These are phyloP conservation scores for Gasterosteus aculeatus DNA, from an alignment of 2,113 vertebrate species.

Conservation along the genomic window DNA sequence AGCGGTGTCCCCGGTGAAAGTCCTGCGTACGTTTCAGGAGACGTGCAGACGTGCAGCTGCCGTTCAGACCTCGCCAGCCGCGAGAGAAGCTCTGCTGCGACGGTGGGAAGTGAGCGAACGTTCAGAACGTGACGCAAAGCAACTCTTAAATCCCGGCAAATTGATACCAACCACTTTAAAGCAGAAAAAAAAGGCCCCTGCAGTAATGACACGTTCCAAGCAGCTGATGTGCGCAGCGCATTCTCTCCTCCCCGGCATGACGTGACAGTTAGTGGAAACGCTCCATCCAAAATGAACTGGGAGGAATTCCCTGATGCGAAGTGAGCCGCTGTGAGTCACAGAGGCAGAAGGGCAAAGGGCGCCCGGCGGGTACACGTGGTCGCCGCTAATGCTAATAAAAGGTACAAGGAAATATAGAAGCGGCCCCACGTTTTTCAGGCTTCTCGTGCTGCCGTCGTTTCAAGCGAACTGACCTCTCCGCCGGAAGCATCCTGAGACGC, in stretches of 20 bases:
- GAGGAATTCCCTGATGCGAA: constrained; percentile 46
- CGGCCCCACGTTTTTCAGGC: neutral
- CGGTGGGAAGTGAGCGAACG: neutral
- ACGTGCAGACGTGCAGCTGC: neutral
- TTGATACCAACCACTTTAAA: neutral
- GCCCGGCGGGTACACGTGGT: constrained; percentile 10
- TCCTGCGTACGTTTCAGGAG: neutral
- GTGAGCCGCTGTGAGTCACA: constrained; percentile 29
- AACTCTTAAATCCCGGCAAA: neutral
- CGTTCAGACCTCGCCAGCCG: neutral
- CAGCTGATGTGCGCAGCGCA: no score
- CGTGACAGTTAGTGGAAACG: neutral
- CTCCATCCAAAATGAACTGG: constrained; percentile 30
- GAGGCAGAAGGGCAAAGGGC: constrained; percentile 33
- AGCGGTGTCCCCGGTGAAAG: neutral
- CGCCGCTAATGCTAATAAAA: neutral
- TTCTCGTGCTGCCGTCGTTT: neutral
- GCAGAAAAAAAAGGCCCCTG: neutral
- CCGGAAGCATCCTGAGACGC: constrained; percentile 7
- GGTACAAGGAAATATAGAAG: neutral
- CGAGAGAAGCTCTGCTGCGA: neutral
- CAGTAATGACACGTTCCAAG: no score
- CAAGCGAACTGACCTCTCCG: constrained; percentile 9
- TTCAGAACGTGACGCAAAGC: neutral
- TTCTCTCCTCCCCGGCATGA: neutral